phyloP scores from a whole-genome alignment of 2,888 invertebrate species.

The Anoncus sp. region DNA sequence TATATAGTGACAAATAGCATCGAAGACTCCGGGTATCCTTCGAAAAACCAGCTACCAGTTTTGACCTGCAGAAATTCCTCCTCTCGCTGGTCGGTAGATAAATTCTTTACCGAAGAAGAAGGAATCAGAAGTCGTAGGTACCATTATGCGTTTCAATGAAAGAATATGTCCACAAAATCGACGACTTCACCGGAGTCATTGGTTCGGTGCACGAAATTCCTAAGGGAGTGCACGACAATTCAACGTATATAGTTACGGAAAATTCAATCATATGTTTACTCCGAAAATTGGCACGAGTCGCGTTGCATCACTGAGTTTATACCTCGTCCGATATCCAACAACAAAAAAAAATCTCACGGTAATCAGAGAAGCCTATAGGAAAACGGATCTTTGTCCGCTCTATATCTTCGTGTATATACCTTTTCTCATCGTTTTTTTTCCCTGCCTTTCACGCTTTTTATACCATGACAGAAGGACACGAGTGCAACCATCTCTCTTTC shows the following conservation, averaged over 20 bases:
- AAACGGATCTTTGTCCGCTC: slow-evolving; percentile 40
- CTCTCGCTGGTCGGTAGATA: no score
- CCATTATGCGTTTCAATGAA: slow-evolving; percentile 10
- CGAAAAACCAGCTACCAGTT: slow-evolving; percentile 22
- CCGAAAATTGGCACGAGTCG: slow-evolving; percentile 28
- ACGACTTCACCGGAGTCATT: slow-evolving; percentile 5
- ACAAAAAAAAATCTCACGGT: slow-evolving; percentile 60
- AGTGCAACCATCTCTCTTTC: slow-evolving; percentile 16
- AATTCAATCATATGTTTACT: slow-evolving; percentile 18
- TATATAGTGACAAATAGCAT: slow-evolving; percentile 55
- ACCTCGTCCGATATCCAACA: background rate
- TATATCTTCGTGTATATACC: slow-evolving; percentile 39
- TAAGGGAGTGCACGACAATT: background rate
- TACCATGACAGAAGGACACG: slow-evolving; percentile 13
- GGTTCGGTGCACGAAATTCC: background rate
- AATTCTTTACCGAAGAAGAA: slow-evolving; percentile 1
- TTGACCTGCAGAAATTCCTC: slow-evolving; percentile 48
- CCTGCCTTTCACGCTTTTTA: slow-evolving; percentile 50
- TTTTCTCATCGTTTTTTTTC: slow-evolving; percentile 38
- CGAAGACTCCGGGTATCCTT: slow-evolving; percentile 28
- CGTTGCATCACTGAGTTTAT: background rate
- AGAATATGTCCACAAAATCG: slow-evolving; percentile 8
- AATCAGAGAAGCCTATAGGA: slow-evolving; percentile 39
- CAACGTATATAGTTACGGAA: background rate
- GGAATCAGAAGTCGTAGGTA: background rate